Evolutionary conservation across 2,888 invertebrate genomes (phyloP).

Genomic region (Eristalis tenax): DNA sequence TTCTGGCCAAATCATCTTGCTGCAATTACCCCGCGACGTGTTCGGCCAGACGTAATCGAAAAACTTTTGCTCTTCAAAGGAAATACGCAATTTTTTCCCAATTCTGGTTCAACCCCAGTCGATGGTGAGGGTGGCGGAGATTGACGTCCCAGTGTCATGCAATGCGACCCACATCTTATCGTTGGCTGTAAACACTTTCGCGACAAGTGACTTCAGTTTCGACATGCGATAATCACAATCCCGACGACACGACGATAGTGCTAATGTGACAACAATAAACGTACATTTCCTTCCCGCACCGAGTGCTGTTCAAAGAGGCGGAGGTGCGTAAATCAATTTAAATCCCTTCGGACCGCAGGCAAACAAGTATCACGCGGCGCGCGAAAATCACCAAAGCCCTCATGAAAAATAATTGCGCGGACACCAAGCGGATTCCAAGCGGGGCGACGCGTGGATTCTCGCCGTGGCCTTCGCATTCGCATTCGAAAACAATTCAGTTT

Average conservation of each 20-base stretch:
- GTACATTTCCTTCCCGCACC: conserved; percentile 22
- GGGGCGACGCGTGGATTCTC: not conserved
- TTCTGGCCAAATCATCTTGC: conserved; percentile 62
- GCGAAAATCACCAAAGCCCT: conserved; percentile 21
- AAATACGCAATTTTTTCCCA: not conserved
- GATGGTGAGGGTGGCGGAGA: conserved; percentile 6
- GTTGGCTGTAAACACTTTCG: conserved; percentile 12
- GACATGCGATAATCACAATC: conserved; percentile 54
- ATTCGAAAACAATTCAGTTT: conserved; percentile 60
- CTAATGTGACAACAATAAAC: conserved; percentile 60
- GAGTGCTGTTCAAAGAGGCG: not conserved
- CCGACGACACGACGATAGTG: conserved; percentile 20
- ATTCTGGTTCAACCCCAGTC: not conserved
- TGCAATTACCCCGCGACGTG: conserved; percentile 47
- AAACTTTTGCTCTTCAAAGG: conserved; percentile 40
- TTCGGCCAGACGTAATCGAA: conserved; percentile 54
- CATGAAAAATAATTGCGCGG: conserved; percentile 41
- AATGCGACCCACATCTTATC: conserved; percentile 4
- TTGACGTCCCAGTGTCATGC: conserved; percentile 56
- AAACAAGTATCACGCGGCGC: conserved; percentile 40
- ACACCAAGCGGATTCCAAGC: conserved; percentile 38
- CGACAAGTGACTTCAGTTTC: conserved; percentile 35
- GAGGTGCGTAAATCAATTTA: conserved; percentile 54
- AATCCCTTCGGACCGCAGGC: conserved; percentile 44
- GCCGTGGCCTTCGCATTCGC: conserved; percentile 24